phyloP scores from a whole-genome alignment of 2,888 invertebrate species.

The Diplolepis rosae region DNA sequence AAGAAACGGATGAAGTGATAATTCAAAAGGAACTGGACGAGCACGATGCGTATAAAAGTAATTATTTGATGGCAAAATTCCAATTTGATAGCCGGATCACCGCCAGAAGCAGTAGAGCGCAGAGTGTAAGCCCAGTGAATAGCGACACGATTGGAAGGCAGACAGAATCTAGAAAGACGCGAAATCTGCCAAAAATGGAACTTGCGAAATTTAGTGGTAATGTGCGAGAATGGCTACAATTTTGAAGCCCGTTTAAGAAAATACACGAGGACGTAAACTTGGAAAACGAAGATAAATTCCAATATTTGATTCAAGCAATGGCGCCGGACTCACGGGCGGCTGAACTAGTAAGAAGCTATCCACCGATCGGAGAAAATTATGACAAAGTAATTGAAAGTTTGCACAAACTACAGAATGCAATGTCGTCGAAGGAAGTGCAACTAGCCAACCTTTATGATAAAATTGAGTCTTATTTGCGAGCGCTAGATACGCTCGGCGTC shows the following conservation, averaged over 20 bases:
- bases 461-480: slow-evolving; percentile 55
- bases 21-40: neutral
- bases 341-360: slow-evolving; percentile 51
- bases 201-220: slow-evolving; percentile 50
- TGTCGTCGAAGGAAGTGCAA: slow-evolving; percentile 32
- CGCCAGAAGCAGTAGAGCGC: neutral
- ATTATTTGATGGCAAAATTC: neutral
- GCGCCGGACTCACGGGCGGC: no score
- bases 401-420: slow-evolving; percentile 56
- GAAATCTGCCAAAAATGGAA: slow-evolving; percentile 34
- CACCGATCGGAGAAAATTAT: slow-evolving; percentile 56
- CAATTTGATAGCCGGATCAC: neutral
- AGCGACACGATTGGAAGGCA: neutral
- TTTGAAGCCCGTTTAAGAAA: slow-evolving; percentile 55
- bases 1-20: neutral
- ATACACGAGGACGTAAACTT: slow-evolving; percentile 51
- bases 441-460: slow-evolving; percentile 53
- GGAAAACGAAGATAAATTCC: no score
- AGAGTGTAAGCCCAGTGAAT: neutral
- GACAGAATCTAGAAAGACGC: neutral
- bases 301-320: no score
- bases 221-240: slow-evolving; percentile 52
- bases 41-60: neutral
- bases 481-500: slow-evolving; percentile 49
- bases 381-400: slow-evolving; percentile 50